Base-by-base conservation (phyloP, 1,140 invertebrate species). In the Drepana arcuata region DNA sequence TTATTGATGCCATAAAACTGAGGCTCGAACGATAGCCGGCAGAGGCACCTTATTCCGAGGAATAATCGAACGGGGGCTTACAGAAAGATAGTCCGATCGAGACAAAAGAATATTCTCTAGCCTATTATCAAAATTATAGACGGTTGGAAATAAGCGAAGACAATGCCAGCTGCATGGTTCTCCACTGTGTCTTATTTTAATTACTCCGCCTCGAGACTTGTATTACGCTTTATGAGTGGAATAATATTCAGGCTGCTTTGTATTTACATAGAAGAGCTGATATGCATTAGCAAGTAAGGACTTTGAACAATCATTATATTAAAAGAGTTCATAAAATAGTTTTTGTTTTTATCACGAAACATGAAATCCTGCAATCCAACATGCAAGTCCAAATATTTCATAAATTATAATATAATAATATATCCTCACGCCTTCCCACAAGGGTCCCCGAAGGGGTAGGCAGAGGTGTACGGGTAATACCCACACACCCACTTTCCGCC, bases 111-210 rank as follows among this genome's bases (percentile, higher is more conserved):
- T 73, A 74, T 80, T 80, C 73, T 80, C 75, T 77, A 75, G 71
- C 57, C 70, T 80, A 80, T 80, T 77, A 77, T 80, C 72, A 77
- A 77, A 80, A 80, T 80, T 77, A 79, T 75, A 66, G 72, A 59
- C 72, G 55, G 57, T 42, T 43, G 55, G 46, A 55, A 51, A 58
- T 60, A 59, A 61, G 58, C n/a, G 38, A 55, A 52, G 60, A 78
- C 69, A 74, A 77, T 68, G 39, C 52, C 35, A 42, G 29, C 56
- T 53, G 29, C 40, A n/a, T n/a, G n/a, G n/a, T 30, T 34, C 40
- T 63, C 37, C 36, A 48, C 52, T 54, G 56, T 60, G 54, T 66
- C 67, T 78, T 79, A 64, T 77, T 79, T 75, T 74, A 75, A 75
- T 79, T 60, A 64, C 59, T 34, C 33, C 62, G 51, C 68, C 61